phyloP scores from a whole-genome alignment of 2,113 vertebrate genomes.

The Sula dactylatra region DNA sequence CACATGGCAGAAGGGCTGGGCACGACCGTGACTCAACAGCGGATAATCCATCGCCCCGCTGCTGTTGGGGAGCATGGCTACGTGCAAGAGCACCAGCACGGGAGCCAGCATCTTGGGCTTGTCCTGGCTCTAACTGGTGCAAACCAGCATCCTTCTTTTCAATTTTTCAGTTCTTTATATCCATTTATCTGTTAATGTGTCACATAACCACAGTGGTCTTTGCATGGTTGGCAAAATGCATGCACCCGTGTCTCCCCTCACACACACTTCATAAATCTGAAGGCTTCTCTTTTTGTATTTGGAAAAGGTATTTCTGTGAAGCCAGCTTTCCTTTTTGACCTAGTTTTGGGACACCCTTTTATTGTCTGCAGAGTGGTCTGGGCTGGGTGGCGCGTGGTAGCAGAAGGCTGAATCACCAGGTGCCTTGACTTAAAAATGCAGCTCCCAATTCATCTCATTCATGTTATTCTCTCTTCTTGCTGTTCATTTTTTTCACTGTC shows the following conservation, averaged over 20 bases:
- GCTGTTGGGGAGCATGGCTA: neutral
- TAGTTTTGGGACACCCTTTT: neutral
- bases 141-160: neutral
- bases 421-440: neutral
- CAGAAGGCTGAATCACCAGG: neutral
- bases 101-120: neutral
- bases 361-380: neutral
- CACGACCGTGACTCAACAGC: neutral
- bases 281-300: neutral
- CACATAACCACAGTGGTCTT: neutral
- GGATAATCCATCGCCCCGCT: neutral
- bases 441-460: neutral
- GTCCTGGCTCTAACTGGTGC: neutral
- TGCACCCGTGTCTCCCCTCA: neutral
- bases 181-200: neutral
- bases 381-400: neutral
- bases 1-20: neutral
- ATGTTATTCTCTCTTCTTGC: neutral
- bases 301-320: neutral
- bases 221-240: neutral
- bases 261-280: rapidly evolving
- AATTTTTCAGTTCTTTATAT: neutral
- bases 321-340: neutral
- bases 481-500: neutral
- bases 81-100: neutral